Conservation (phyloP, 1,140 invertebrate genomes). For the Panulirus ornatus region DNA sequence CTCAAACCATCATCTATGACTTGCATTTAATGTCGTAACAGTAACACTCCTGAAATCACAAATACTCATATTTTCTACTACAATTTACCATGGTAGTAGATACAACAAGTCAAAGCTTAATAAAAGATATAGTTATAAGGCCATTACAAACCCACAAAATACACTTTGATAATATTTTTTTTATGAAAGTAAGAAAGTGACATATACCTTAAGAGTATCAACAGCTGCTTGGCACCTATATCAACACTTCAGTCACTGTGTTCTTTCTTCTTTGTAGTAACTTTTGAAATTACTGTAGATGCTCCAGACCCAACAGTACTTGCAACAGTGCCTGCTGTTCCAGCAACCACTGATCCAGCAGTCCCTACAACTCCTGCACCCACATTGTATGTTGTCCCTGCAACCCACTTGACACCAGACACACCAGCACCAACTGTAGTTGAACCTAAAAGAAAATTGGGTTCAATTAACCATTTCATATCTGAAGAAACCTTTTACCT, state of each 20-base stretch:
- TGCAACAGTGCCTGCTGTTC: conserved; percentile 55
- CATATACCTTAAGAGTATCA: background rate
- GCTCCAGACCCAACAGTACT: conserved; percentile 61
- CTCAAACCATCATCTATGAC: too few relatives aligned
- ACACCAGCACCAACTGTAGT: conserved; percentile 72
- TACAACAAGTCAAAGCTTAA: background rate
- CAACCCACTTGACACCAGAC: conserved; percentile 72
- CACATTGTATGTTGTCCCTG: conserved; percentile 73
- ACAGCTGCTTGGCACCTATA: background rate
- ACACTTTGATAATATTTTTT: background rate
- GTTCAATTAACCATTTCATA: background rate
- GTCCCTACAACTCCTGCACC: conserved; percentile 70
- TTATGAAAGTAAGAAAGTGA: background rate
- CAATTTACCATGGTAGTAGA: too few relatives aligned
- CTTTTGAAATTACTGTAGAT: conserved; percentile 70
- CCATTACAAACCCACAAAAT: conserved; percentile 1
- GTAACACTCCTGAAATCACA: too few relatives aligned
- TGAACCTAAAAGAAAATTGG: conserved; percentile 43
- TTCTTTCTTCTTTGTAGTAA: conserved; percentile 71
- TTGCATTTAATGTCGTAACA: too few relatives aligned
- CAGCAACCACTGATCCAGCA: conserved; percentile 57
- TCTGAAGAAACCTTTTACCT: background rate
- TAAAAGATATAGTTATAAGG: background rate
- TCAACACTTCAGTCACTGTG: conserved; percentile 62
- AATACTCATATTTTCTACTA: too few relatives aligned